Evolutionary conservation across 1,140 invertebrate genomes (phyloP).

Genomic region (Drosophila yakuba): DNA sequence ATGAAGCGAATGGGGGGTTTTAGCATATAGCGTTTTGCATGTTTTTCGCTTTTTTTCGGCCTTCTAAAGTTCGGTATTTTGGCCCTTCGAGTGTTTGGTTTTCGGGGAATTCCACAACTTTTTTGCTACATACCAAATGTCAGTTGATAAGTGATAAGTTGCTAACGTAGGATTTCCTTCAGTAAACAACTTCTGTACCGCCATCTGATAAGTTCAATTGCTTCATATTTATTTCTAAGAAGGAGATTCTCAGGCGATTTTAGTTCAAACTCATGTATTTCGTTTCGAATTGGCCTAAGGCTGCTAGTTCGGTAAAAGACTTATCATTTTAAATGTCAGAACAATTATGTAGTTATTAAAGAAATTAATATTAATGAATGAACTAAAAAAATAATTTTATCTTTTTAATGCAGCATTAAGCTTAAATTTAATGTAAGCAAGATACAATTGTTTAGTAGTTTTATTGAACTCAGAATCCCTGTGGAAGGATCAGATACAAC

Average conservation of each 20-base stretch:
- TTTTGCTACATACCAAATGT: slow-evolving; percentile 40
- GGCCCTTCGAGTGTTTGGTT: slow-evolving; percentile 44
- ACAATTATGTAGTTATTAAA: too few relatives aligned
- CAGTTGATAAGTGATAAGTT: slow-evolving; percentile 33
- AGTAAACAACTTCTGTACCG: not conserved
- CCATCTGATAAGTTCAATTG: not conserved
- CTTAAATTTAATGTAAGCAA: too few relatives aligned
- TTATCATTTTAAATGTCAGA: too few relatives aligned
- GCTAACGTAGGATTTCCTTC: slow-evolving; percentile 6
- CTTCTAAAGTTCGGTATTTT: slow-evolving; percentile 29
- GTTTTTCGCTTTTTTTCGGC: slow-evolving; percentile 26
- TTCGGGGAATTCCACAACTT: slow-evolving; percentile 43
- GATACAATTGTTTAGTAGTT: not conserved
- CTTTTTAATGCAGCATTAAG: too few relatives aligned
- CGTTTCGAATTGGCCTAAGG: not conserved
- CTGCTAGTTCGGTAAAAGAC: too few relatives aligned
- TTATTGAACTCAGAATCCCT: not conserved
- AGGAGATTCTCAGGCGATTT: not conserved
- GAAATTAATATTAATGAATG: too few relatives aligned
- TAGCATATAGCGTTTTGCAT: slow-evolving; percentile 52
- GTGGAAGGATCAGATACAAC: not conserved
- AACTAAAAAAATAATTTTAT: too few relatives aligned
- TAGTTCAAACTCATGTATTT: not conserved
- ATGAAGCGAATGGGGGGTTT: slow-evolving; percentile 36
- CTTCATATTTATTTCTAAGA: not conserved